Evolutionary conservation across 2,797 vertebrate genomes (phyloP).

Genomic region (Crenichthys baileyi): DNA sequence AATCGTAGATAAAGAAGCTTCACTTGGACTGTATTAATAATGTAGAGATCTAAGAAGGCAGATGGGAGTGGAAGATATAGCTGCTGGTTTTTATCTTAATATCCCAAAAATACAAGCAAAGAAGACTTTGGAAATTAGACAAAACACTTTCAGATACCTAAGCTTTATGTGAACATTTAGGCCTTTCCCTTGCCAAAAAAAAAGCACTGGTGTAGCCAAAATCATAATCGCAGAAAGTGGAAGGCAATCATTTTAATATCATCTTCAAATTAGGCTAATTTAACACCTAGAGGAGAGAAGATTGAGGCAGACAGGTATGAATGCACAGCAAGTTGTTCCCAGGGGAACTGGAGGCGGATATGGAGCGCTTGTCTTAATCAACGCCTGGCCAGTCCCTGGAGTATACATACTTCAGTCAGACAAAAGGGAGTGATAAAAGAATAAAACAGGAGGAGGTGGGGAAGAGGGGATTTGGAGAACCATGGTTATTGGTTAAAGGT

Average conservation of each 20-base stretch:
- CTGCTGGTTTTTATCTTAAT: conserved; percentile 42
- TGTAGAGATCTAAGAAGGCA: conserved; percentile 44
- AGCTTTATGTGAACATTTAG: background rate
- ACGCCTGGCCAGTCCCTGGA: conserved; percentile 41
- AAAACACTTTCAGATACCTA: background rate
- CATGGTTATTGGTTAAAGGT: background rate
- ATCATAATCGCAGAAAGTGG: conserved; percentile 6
- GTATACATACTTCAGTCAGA: conserved; percentile 47
- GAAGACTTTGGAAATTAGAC: background rate
- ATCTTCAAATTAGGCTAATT: conserved; percentile 42
- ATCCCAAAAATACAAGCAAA: conserved; percentile 10
- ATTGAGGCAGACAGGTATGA: conserved; percentile 43
- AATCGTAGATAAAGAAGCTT: conserved; percentile 49
- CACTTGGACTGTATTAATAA: conserved; percentile 72
- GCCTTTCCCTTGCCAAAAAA: background rate
- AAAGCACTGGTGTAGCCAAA: background rate
- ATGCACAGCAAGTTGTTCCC: conserved; percentile 52
- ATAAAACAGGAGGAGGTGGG: background rate
- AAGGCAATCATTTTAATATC: conserved; percentile 16
- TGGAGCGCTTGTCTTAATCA: conserved; percentile 62
- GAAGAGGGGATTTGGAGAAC: background rate
- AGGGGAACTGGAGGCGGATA: conserved; percentile 37
- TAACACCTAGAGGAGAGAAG: conserved; percentile 32
- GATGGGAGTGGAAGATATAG: conserved; percentile 32
- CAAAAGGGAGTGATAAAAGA: conserved; percentile 27